These are phyloP conservation scores for Barbus barbus DNA, from an alignment of 2,113 vertebrate genomes.

Conservation along the genomic window DNA sequence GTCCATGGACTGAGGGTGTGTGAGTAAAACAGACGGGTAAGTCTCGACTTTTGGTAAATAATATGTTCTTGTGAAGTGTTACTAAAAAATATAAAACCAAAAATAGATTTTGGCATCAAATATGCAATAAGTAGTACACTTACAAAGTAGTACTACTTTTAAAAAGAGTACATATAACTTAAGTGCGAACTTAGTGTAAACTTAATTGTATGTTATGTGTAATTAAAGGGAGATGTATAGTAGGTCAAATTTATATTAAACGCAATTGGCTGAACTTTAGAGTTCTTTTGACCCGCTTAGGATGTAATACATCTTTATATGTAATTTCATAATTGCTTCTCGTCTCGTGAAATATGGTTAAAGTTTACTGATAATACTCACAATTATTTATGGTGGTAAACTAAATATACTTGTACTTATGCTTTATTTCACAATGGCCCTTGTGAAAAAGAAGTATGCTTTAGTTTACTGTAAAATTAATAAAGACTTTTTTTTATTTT, in stretches of 20 bases:
- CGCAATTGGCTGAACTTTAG: neutral
- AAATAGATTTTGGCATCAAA: neutral
- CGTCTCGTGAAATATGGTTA: neutral
- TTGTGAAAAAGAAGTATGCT: neutral
- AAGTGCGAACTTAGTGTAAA: neutral
- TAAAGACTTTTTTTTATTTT: neutral
- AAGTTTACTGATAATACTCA: neutral
- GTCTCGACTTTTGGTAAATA: neutral
- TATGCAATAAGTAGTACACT: neutral
- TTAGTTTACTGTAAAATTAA: neutral
- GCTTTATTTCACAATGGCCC: too few species aligned
- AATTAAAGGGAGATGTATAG: neutral
- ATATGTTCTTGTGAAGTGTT: neutral
- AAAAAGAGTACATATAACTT: neutral
- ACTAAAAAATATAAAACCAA: too few species aligned
- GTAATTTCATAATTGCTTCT: neutral
- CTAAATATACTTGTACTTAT: neutral
- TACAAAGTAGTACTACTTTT: neutral
- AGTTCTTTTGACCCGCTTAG: neutral
- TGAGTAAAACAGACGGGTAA: neutral
- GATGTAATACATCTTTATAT: neutral
- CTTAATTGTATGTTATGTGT: neutral
- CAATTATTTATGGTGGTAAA: neutral
- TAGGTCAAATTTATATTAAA: neutral
- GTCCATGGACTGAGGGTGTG: slow-evolving; percentile 14